Evolutionary conservation across 2,797 vertebrate species (phyloP), one percentile per base, ranked within the genome.

Genomic region (Poecilia picta): DNA sequence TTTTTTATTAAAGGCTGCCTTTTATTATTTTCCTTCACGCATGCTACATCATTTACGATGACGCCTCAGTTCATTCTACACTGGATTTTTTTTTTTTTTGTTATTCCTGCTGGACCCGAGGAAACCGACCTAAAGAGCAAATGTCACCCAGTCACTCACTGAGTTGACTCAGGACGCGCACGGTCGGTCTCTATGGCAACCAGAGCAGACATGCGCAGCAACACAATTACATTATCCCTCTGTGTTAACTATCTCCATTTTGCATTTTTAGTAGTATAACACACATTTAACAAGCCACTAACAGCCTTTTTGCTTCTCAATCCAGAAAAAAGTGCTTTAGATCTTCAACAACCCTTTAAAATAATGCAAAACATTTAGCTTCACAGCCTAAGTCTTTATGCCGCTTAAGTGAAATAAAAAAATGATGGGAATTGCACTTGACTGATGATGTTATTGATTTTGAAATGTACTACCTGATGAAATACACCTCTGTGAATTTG

Each of bases 121-220:
- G 81, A 92, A 85, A 85, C 81, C 85, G 84, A 81, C 85, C 84
- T 90, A 91, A 91, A 92, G 91, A 91, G 91, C 89, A 92, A 92
- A 92, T 95, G 93, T 94, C 93, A 92, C 75, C 80, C 82, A 86
- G 89, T 93, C 91, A 89, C 86, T 88, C 87, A 83, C 46, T 80
- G 82, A 75, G 84, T 93, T 92, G 91, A 91, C 89, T 88, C 88
- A 88, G 88, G 87, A 89, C 73, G 83, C 77, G 81, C 80, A 90
- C 90, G 82, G 91, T 92, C 91, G 92, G 93, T 94, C 89, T 91
- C 94, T 89, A 93, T 94, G 92, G 94, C 84, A 93, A 94, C 94
- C 81, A 83, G 87, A 88, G 82, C 71, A 73, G 82, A 83, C 83
- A 91, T 89, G 82, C 77, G 78, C 77, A 39, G 74, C 85, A 83